These are phyloP conservation scores for Spongia lamella DNA, from an alignment of 37 sponge, comb jelly and placozoan genomes.

Conservation along the genomic window DNA sequence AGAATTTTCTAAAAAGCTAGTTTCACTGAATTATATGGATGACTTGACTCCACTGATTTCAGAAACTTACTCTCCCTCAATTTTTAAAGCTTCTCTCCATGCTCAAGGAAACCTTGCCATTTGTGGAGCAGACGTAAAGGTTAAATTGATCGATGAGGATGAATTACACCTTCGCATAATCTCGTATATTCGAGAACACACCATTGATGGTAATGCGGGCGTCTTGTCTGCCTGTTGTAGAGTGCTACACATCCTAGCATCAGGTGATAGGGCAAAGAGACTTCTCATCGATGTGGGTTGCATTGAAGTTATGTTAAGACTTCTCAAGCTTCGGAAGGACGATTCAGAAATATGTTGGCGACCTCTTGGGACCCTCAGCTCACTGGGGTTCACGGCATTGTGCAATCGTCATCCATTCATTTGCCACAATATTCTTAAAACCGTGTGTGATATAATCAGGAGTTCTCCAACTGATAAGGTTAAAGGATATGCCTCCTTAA, in stretches of 20 bases:
- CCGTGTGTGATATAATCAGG: constrained; percentile 27
- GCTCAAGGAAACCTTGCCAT: constrained; percentile 80
- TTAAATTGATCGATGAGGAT: constrained; percentile 26
- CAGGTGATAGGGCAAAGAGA: constrained; percentile 72
- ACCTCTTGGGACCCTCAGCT: constrained; percentile 62
- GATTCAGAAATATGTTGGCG: constrained; percentile 60
- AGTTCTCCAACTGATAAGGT: constrained; percentile 46
- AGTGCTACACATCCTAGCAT: constrained; percentile 75
- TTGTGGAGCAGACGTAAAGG: constrained; percentile 59
- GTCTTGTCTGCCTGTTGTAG: constrained; percentile 70
- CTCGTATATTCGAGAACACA: constrained; percentile 13
- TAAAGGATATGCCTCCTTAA: constrained; percentile 57
- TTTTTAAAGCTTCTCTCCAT: constrained; percentile 49
- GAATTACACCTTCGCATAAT: constrained; percentile 31
- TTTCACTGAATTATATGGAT: constrained; percentile 33
- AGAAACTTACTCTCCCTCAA: neutral
- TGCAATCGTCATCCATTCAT: constrained; percentile 47
- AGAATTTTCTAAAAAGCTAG: constrained; percentile 53
- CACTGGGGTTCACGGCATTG: constrained; percentile 71
- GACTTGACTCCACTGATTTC: constrained; percentile 27
- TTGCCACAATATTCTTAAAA: constrained; percentile 32
- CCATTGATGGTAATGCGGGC: constrained; percentile 12
- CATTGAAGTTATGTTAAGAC: constrained; percentile 31
- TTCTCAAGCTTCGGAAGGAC: constrained; percentile 28
- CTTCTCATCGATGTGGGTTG: constrained; percentile 53